Base-by-base conservation (phyloP, 2,888 invertebrate genomes). In the Bursaphelenchus okinawaensis region DNA sequence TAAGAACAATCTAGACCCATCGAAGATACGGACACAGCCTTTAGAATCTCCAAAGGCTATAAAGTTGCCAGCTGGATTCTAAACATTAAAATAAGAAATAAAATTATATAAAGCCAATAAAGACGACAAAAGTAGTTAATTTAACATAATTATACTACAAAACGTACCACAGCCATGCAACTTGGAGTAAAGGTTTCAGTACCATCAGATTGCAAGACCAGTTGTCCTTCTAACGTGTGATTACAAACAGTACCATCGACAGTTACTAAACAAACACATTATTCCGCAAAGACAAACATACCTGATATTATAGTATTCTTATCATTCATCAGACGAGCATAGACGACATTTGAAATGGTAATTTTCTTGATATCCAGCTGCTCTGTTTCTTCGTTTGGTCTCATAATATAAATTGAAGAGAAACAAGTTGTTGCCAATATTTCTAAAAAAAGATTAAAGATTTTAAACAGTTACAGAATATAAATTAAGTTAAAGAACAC, bases 131-230 rank as follows among this genome's bases (percentile, higher is more conserved):
- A n/a, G n/a, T n/a, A n/a, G n/a, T n/a, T n/a, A n/a, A n/a, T n/a
- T n/a, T n/a, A n/a, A n/a, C n/a, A n/a, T n/a, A n/a, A n/a, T n/a
- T n/a, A n/a, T n/a, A n/a, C 26, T 19, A n/a, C 23, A 7, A 20
- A n/a, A 59, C 60, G 19, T 29, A 59, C 60, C 20, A 59, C 28
- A 40, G 60, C 22, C 9, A 59, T 20, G 6, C 24, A 59, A 1
- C 16, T 59, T 9, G 60, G 60, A n/a, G 40, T 51, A 31, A 22
- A 8, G 16, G 16, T 19, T 16, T 52, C 28, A 1, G 60, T 20
- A 23, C 19, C 40, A 19, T 59, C 60, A n/a, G 19, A 31, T 22
- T 9, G 9, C 4, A 20, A 6, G n/a, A 51, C 16, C n/a, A 16
- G 40, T 8, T 59, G 12, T 22, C 60, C 60, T 9, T 59, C 40